phyloP scores from a whole-genome alignment of 2,888 invertebrate species.

The Neoscelio sp. region DNA sequence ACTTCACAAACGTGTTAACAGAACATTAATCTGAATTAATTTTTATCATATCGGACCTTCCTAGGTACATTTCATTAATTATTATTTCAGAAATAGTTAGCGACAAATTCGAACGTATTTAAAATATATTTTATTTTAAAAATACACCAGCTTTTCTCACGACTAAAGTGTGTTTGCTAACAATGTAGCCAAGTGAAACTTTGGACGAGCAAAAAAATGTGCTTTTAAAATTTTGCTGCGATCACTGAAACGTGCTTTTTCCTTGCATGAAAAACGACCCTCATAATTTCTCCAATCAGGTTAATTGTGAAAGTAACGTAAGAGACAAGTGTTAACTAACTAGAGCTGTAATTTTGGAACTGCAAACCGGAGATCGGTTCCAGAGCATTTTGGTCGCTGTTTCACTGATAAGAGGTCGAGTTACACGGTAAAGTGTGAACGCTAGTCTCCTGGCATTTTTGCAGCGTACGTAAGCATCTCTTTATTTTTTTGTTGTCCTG shows the following conservation, averaged over 20 bases:
- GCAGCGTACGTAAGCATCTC: conserved; percentile 32
- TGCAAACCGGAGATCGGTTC: conserved; percentile 15
- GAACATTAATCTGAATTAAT: too few relatives aligned
- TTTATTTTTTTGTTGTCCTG: conserved; percentile 16
- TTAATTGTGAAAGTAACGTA: conserved; percentile 42
- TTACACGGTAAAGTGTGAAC: conserved; percentile 45
- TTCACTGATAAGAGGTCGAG: conserved; percentile 44
- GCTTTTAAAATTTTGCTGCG: background rate
- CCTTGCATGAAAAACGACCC: background rate
- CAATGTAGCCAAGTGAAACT: too few relatives aligned
- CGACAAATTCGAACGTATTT: too few relatives aligned
- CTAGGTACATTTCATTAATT: too few relatives aligned
- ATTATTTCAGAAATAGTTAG: too few relatives aligned
- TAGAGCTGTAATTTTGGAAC: conserved; percentile 17
- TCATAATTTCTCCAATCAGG: conserved; percentile 35
- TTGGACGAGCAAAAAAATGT: too few relatives aligned
- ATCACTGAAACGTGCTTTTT: background rate
- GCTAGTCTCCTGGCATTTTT: conserved; percentile 30
- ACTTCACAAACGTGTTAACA: too few relatives aligned
- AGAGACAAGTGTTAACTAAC: conserved; percentile 46
- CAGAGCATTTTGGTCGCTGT: conserved; percentile 13
- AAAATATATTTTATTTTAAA: too few relatives aligned
- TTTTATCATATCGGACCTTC: too few relatives aligned
- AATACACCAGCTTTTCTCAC: too few relatives aligned
- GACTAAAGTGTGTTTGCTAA: too few relatives aligned